Evolutionary conservation across 2,113 vertebrate species (phyloP).

Genomic region (Limanda limanda): DNA sequence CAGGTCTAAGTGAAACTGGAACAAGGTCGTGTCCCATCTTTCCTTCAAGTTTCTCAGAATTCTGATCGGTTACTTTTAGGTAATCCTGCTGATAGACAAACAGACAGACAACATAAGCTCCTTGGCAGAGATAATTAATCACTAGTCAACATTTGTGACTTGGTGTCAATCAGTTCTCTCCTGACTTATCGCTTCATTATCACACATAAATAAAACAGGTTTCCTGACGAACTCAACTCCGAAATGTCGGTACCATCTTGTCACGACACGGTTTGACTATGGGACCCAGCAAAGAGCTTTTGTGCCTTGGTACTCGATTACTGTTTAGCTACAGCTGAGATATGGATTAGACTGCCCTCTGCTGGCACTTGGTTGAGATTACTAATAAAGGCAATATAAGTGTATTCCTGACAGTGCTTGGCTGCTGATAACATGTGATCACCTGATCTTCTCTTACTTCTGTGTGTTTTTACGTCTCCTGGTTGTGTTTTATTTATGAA

Average conservation of each 20-base stretch:
- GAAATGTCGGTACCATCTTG: background rate
- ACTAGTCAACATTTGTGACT: background rate
- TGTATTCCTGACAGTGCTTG: constrained; percentile 11
- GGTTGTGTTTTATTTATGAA: constrained; percentile 42
- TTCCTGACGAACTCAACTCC: background rate
- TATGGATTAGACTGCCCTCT: constrained; percentile 23
- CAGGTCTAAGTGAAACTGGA: too few species aligned
- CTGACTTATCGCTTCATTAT: background rate
- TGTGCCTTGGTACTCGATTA: constrained; percentile 73
- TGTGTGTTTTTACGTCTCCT: constrained; percentile 12
- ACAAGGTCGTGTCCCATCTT: too few species aligned
- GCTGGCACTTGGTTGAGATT: constrained; percentile 14
- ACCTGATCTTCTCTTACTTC: constrained; percentile 27
- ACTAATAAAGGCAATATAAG: constrained; percentile 45
- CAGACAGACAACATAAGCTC: too few species aligned
- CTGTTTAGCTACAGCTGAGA: constrained; percentile 47
- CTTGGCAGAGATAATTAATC: too few species aligned
- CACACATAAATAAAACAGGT: background rate
- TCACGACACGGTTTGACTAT: background rate
- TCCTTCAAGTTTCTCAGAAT: too few species aligned
- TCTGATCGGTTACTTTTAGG: too few species aligned
- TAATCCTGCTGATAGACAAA: too few species aligned
- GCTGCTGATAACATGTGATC: constrained; percentile 19
- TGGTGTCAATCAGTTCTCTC: background rate
- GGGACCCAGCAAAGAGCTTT: constrained; percentile 56